Evolutionary conservation across 2,113 vertebrate species (phyloP).

Genomic region (Chlorodrepanis virens): DNA sequence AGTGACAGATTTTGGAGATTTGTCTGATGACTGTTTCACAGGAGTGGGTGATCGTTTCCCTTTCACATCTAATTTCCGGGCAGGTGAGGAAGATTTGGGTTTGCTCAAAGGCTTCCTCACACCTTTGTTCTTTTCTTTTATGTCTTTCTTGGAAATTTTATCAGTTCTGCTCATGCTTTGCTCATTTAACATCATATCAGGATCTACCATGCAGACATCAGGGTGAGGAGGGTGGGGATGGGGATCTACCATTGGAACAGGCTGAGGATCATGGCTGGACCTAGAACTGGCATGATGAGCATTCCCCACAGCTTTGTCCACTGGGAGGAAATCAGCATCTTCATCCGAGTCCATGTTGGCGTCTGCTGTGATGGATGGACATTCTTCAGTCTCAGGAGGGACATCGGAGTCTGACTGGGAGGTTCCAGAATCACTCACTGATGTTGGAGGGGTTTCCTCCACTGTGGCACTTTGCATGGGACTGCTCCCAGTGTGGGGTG

Average conservation of each 20-base stretch:
- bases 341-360: constrained; percentile 91
- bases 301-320: constrained; percentile 84
- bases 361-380: constrained; percentile 88
- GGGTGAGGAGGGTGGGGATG: constrained; percentile 85
- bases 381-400: constrained; percentile 89
- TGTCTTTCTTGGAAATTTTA: constrained; percentile 88
- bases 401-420: constrained; percentile 94
- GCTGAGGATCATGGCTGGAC: constrained; percentile 85
- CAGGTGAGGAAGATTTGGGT: constrained; percentile 87
- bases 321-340: constrained; percentile 90
- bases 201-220: constrained; percentile 97
- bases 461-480: constrained; percentile 56
- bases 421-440: constrained; percentile 89
- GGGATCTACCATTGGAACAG: constrained; percentile 85
- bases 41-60: constrained; percentile 87
- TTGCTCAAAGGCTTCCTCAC: constrained; percentile 82
- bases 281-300: constrained; percentile 77
- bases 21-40: constrained; percentile 79
- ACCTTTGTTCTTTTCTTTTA: constrained; percentile 83
- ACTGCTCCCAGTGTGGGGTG: constrained; percentile 41
- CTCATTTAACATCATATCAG: constrained; percentile 83
- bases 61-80: constrained; percentile 80
- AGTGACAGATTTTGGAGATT: constrained; percentile 74
- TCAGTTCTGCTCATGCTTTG: constrained; percentile 78
- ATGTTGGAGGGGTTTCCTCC: constrained; percentile 94